Base-by-base conservation (phyloP, 2,888 invertebrate genomes). In the Allolobophora icterica region DNA sequence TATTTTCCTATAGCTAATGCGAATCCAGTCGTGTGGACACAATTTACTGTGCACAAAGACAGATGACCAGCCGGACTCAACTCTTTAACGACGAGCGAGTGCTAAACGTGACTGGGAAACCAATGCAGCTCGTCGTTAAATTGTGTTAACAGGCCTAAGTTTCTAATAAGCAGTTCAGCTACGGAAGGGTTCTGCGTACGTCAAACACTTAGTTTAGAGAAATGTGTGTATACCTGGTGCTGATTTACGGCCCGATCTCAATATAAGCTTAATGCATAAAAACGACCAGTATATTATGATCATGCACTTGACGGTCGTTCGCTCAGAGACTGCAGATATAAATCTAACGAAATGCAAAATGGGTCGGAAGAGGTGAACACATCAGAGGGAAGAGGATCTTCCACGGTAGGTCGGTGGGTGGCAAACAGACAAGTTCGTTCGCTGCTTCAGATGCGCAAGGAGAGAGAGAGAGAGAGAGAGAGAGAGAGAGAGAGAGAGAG, bases 291-390 rank as follows among this genome's bases (percentile, higher is more conserved):
- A 52, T 21, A 52, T 52, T 52, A 52, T 52, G 42, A 42, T 42
- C 42, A 42, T 11, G 52, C 24, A 52, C 24, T 52, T 52, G 71
- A 71, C n/a, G 71, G 30, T 71, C 71, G 71, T 30, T 71, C 71
- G 71, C n/a, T 30, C n/a, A 71, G n/a, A n/a, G 71, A n/a, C 71
- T 71, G 11, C 4, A n/a, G 0, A n/a, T 11, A 71, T 71, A n/a
- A 71, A 71, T 71, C 71, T n/a, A 71, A 71, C n/a, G 71, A n/a
- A n/a, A n/a, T 71, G 71, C n/a, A n/a, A 71, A 71, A 71, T 71
- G 30, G 30, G 30, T 71, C 11, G 71, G n/a, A 71, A 21, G 52
- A 52, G 52, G 24, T 24, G 52, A 52, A 6, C 52, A 6, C 52
- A 52, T 52, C 52, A 52, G 42, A 52, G 52, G 52, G 21, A 52